phyloP scores from a whole-genome alignment of 2,888 invertebrate genomes.

The Morpho helenor region DNA sequence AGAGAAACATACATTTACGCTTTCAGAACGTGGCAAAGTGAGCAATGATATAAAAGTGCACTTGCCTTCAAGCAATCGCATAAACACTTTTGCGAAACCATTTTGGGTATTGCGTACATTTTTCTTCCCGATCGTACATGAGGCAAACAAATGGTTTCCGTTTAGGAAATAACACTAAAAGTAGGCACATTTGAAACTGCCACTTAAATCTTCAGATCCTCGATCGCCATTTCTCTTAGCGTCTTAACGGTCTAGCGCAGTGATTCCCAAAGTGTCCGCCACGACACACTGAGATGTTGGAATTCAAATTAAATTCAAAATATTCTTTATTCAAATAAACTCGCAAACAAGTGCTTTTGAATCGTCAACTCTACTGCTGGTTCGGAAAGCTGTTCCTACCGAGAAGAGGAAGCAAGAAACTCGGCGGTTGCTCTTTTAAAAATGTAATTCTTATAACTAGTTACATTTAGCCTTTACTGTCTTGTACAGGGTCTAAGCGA shows the following conservation, averaged over 20 bases:
- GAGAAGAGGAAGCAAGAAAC: too few species aligned
- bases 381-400: too few species aligned
- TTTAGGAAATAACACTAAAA: constrained; percentile 77
- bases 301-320: too few species aligned
- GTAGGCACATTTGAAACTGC: constrained; percentile 77
- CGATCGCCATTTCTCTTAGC: constrained; percentile 73
- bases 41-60: constrained; percentile 39
- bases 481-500: too few species aligned
- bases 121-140: constrained; percentile 63
- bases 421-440: too few species aligned
- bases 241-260: constrained; percentile 54
- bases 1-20: constrained; percentile 17
- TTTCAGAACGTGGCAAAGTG: constrained; percentile 27
- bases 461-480: too few species aligned
- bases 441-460: too few species aligned
- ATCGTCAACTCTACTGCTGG: too few species aligned
- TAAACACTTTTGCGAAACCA: constrained; percentile 51
- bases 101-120: constrained; percentile 53
- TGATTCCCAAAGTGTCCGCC: constrained; percentile 14
- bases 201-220: constrained; percentile 75
- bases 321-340: too few species aligned
- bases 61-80: constrained; percentile 37
- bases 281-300: not conserved
- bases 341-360: too few species aligned
- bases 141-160: constrained; percentile 74